Base-by-base conservation (phyloP, 2,797 vertebrate genomes). In the Ceyx erithaca region DNA sequence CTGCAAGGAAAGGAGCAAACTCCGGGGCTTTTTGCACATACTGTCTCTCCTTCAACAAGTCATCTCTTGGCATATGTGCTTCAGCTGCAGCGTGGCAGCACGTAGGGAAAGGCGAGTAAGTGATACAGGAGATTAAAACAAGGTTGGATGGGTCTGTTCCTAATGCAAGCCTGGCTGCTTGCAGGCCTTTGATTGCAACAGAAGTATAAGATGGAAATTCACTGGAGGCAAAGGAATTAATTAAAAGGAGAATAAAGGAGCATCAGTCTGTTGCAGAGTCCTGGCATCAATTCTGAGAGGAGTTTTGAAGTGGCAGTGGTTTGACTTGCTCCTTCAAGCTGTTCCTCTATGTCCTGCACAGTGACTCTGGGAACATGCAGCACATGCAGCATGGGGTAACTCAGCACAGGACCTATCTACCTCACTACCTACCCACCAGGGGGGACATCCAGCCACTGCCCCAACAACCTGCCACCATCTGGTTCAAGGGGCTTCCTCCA, bases 161-260 rank as follows among this genome's bases (percentile, higher is more conserved):
- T 86, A 31, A 89, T 84, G 95, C 1, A 35, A 87, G 89, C 75
- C 90, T 43, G 1, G 59, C 73, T 37, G 85, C 93, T 90, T 35
- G 0, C 78, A 61, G 86, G 6, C 71, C 91, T 95, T 91, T 91
- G 95, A 94, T 91, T 86, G 92, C 92, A 9, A 59, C 88, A 26
- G 89, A 35, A 90, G 70, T 20, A 21, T 54, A 67, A 70, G 87
- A 63, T 91, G 94, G 89, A 90, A 95, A 93, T 25, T 73, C 92
- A 80, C 92, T 90, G 93, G 41, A 94, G 94, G 95, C 94, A 58
- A 67, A 94, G 92, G 94, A 95, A 96, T 95, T 92, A 46, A 92
- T 93, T 95, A 95, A 73, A 17, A 9, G 89, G 80, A 93, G 95
- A 96, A 96, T 88, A 95, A 95, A 96, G 92, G 89, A 95, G 75